Conservation (phyloP, 2,113 vertebrate genomes). For the Pogona vitticeps region DNA sequence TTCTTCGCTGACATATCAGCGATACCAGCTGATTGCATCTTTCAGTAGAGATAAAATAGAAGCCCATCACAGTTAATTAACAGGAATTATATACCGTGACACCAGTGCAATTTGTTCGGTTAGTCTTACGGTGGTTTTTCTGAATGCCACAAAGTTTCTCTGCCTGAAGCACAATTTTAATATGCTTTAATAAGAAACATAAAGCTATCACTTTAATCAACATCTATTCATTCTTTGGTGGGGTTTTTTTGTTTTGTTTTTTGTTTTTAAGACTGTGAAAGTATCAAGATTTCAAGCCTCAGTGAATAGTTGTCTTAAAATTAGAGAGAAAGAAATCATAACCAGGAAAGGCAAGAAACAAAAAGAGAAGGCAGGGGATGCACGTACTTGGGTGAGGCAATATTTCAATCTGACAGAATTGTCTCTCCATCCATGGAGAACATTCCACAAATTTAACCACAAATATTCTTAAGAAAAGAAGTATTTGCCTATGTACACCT, state of each 20-base stretch:
- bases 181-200: neutral
- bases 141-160: conserved; percentile 9
- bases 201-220: conserved; percentile 60
- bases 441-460: too few species aligned
- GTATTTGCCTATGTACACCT: too few species aligned
- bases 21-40: neutral
- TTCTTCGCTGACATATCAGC: neutral
- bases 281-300: conserved; percentile 53
- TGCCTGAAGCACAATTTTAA: conserved; percentile 21
- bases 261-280: conserved; percentile 26
- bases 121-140: conserved; percentile 4
- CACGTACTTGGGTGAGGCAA: conserved; percentile 35
- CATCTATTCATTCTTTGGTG: conserved; percentile 11
- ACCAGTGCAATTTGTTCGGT: conserved; percentile 27
- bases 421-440: too few species aligned
- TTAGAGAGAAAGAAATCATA: conserved; percentile 52
- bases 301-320: conserved; percentile 65
- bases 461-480: too few species aligned
- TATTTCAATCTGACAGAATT: too few species aligned
- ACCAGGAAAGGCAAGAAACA: conserved; percentile 59
- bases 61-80: conserved; percentile 13
- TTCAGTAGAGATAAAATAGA: neutral
- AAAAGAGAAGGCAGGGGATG: conserved; percentile 43
- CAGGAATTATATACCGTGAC: conserved; percentile 25
- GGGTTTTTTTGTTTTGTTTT: too few species aligned